Conservation (phyloP, 2,888 invertebrate genomes). For the Agrypnus murinus region DNA sequence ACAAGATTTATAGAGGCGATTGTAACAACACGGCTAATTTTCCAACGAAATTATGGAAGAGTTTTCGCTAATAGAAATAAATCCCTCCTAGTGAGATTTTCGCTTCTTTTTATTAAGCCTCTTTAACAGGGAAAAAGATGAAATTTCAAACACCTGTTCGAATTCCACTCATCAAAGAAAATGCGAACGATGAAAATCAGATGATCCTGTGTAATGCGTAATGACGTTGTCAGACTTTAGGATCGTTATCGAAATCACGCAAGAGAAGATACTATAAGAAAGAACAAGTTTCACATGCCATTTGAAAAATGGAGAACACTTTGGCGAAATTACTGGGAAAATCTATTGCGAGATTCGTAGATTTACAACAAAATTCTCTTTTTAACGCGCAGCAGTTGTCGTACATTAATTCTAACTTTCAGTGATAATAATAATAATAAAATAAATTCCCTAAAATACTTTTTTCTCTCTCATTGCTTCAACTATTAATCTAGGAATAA, state of each 20-base stretch:
- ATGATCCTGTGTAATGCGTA: conserved; percentile 4
- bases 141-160: conserved; percentile 18
- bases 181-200: conserved; percentile 2
- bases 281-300: conserved; percentile 6
- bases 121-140: neutral
- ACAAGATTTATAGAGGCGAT: conserved; percentile 21
- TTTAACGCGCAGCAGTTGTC: neutral
- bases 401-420: too few species aligned
- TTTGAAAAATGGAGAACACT: conserved; percentile 21
- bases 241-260: conserved; percentile 28
- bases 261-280: neutral
- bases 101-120: too few species aligned
- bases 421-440: too few species aligned
- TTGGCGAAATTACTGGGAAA: conserved; percentile 32
- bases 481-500: too few species aligned
- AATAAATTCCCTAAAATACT: too few species aligned
- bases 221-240: conserved; percentile 13
- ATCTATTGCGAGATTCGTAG: conserved; percentile 18
- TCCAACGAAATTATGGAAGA: neutral
- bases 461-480: too few species aligned
- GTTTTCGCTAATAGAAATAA: neutral
- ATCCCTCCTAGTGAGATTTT: too few species aligned
- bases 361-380: conserved; percentile 19
- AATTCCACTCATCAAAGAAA: neutral
- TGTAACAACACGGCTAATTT: conserved; percentile 13